phyloP scores from a whole-genome alignment of 2,888 invertebrate species.

The Acronicta leporina region DNA sequence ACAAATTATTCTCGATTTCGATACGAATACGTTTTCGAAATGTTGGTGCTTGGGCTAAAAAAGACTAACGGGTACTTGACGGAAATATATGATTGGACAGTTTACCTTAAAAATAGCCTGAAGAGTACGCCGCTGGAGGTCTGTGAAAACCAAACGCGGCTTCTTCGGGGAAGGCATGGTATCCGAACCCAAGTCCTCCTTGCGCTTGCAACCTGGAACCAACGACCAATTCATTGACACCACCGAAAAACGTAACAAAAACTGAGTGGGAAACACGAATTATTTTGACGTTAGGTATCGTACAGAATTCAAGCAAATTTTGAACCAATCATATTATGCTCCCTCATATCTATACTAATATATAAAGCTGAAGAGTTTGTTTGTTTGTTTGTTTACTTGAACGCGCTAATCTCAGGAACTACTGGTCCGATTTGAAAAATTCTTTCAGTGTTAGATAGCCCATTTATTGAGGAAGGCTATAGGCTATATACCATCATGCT shows the following conservation, averaged over 20 bases:
- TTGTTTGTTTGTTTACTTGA: too few species aligned
- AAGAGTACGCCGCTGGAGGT: conserved; percentile 99
- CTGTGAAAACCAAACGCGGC: conserved; percentile 99
- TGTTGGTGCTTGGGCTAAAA: too few species aligned
- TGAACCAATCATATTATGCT: not conserved
- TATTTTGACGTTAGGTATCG: not conserved
- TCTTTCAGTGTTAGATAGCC: too few species aligned
- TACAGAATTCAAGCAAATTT: not conserved
- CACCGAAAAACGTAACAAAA: conserved; percentile 3
- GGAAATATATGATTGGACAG: not conserved
- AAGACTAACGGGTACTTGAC: too few species aligned
- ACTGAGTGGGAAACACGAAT: not conserved
- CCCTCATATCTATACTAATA: too few species aligned
- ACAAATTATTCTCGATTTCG: too few species aligned
- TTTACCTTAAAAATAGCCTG: conserved; percentile 99
- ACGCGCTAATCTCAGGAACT: too few species aligned
- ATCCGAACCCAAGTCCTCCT: conserved; percentile 96
- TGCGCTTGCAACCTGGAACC: conserved; percentile 96
- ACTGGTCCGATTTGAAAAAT: too few species aligned
- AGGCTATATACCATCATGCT: too few species aligned
- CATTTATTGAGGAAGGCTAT: too few species aligned
- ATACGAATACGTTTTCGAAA: too few species aligned
- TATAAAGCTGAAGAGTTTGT: too few species aligned
- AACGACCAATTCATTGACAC: conserved; percentile 12
- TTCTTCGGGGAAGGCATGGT: conserved; percentile 98